Evolutionary conservation across 2,797 vertebrate species (phyloP).

Genomic region (Typhlichthys eigenmanni): DNA sequence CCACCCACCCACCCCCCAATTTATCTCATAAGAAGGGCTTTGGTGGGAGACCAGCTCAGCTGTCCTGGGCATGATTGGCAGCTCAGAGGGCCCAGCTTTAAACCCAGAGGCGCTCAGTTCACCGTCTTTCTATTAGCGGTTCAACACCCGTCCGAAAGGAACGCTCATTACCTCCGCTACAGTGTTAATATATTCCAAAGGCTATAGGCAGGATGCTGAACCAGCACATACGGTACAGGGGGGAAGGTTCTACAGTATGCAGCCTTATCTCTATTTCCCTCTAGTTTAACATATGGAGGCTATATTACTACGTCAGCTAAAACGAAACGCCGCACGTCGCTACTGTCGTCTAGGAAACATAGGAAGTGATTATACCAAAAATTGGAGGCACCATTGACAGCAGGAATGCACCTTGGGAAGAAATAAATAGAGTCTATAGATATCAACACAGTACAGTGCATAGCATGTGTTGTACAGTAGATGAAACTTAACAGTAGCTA

Average conservation of each 20-base stretch:
- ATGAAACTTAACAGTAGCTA: neutral
- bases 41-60: slow-evolving; percentile 36
- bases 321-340: neutral
- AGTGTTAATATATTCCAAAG: slow-evolving; percentile 10
- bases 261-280: slow-evolving; percentile 33
- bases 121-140: slow-evolving; percentile 39
- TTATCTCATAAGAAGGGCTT: slow-evolving; percentile 37
- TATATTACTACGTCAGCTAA: slow-evolving; percentile 28
- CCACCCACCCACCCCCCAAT: neutral
- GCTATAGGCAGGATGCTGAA: slow-evolving; percentile 26
- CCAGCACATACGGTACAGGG: slow-evolving; percentile 18
- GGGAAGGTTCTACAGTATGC: slow-evolving; percentile 13
- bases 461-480: neutral
- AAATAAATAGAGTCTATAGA: slow-evolving; percentile 23
- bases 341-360: slow-evolving; percentile 35
- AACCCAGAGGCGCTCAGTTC: slow-evolving; percentile 35
- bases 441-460: neutral
- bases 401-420: slow-evolving; percentile 52
- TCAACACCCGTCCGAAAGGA: slow-evolving; percentile 27
- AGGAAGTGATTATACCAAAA: slow-evolving; percentile 53
- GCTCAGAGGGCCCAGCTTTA: slow-evolving; percentile 31
- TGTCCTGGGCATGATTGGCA: slow-evolving; percentile 41
- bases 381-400: slow-evolving; percentile 49
- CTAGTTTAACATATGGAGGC: slow-evolving; percentile 27
- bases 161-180: slow-evolving; percentile 31